A percentile compares a stretch with the other conserved stretches of the same genome.
These are phyloP conservation scores for Thunnus maccoyii DNA, from an alignment of 2,113 vertebrate species.

Conservation along the genomic window DNA sequence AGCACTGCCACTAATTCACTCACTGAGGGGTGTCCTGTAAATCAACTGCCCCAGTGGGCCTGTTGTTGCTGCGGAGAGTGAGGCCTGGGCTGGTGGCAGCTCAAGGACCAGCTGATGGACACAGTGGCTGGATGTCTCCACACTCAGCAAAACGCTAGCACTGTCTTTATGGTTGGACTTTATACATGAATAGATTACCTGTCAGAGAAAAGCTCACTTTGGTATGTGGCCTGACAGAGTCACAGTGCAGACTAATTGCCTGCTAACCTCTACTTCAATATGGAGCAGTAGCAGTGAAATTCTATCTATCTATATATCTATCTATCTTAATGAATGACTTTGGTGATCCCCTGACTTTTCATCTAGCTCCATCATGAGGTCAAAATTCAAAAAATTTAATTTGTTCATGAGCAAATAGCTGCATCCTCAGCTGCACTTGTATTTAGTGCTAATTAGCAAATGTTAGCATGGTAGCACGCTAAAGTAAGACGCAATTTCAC, in stretches of 20 bases:
- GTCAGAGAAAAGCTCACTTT: constrained; percentile 54
- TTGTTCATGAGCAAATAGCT: too few relatives aligned
- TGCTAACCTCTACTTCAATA: constrained; percentile 35
- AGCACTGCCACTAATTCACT: constrained; percentile 63
- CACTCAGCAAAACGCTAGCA: constrained; percentile 61
- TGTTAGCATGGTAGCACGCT: too few relatives aligned
- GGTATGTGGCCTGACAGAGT: constrained; percentile 35
- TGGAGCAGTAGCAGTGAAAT: not conserved
- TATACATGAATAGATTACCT: constrained; percentile 52
- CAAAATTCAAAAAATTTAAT: too few relatives aligned
- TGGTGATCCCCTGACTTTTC: too few relatives aligned
- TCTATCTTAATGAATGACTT: too few relatives aligned
- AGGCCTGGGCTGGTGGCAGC: constrained; percentile 55
- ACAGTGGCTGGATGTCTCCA: constrained; percentile 20
- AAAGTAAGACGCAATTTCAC: too few relatives aligned
- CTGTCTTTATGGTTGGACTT: constrained; percentile 43
- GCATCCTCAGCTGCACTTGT: too few relatives aligned
- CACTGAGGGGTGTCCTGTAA: constrained; percentile 63
- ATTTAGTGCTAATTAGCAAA: too few relatives aligned
- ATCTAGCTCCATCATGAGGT: too few relatives aligned
- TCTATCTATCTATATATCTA: too few relatives aligned
- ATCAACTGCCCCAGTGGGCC: constrained; percentile 50
- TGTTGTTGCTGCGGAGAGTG: constrained; percentile 15
- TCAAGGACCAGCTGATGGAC: constrained; percentile 74
- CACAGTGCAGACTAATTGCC: constrained; percentile 30